These are phyloP conservation scores for Drosophila mayaguana DNA, from an alignment of 2,888 invertebrate genomes.

Conservation along the genomic window DNA sequence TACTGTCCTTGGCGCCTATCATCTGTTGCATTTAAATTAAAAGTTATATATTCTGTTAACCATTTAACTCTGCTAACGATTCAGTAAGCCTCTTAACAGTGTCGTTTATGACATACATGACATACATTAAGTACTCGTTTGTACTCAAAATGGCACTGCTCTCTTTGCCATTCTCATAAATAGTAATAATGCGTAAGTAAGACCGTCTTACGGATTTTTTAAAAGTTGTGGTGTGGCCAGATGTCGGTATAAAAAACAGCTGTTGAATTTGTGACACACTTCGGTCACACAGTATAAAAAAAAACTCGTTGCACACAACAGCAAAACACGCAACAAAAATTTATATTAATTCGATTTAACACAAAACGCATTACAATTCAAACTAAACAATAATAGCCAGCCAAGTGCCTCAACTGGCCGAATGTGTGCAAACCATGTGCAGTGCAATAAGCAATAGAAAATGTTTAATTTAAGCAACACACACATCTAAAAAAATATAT, in stretches of 20 bases:
- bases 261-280: constrained; percentile 33
- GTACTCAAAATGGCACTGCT: constrained; percentile 14
- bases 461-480: constrained; percentile 46
- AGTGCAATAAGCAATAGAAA: constrained; percentile 56
- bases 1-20: constrained; percentile 8
- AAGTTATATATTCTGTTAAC: not conserved
- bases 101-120: not conserved
- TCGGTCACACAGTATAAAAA: constrained; percentile 56
- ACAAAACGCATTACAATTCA: constrained; percentile 39
- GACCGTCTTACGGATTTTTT: constrained; percentile 32
- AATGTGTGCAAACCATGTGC: constrained; percentile 36
- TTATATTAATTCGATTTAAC: constrained; percentile 54
- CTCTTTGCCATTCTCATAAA: not conserved
- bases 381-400: constrained; percentile 39
- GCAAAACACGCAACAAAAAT: constrained; percentile 63
- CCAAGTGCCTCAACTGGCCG: constrained; percentile 41
- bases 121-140: not conserved
- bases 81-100: not conserved
- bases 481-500: constrained; percentile 48
- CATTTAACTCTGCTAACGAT: too few relatives aligned
- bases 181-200: constrained; percentile 5
- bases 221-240: constrained; percentile 30
- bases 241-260: constrained; percentile 36
- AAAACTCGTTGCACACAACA: constrained; percentile 63
- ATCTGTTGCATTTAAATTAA: constrained; percentile 31